A percentile compares a stretch with the other conserved stretches of the same genome.
Evolutionary conservation across 2,113 vertebrate species (phyloP).

Genomic region (Heterocephalus glaber): DNA sequence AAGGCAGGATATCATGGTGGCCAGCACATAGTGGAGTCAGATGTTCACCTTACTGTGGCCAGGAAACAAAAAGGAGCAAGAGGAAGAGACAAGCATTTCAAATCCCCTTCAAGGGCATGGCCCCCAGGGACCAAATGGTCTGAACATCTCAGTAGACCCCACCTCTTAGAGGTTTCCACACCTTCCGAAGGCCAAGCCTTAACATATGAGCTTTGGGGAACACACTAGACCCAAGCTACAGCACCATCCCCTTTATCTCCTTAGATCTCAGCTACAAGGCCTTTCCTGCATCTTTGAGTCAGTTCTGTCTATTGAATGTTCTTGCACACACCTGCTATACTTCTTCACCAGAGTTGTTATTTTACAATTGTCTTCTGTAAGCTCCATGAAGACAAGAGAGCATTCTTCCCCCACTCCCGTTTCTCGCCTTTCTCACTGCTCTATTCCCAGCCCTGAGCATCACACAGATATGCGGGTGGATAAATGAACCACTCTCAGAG

Average conservation of each 20-base stretch:
- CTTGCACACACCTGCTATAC: background rate
- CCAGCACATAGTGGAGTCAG: background rate
- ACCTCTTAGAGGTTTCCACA: too few relatives aligned
- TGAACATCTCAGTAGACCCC: background rate
- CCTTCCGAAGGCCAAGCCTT: background rate
- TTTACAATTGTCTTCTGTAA: background rate
- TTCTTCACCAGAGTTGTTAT: background rate
- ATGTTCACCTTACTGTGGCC: background rate
- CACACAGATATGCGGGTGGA: background rate
- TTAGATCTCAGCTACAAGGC: background rate
- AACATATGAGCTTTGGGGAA: background rate
- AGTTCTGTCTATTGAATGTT: accelerated
- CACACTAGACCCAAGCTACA: background rate
- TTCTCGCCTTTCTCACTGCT: background rate
- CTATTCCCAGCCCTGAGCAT: background rate
- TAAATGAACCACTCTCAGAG: background rate
- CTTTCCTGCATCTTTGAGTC: background rate
- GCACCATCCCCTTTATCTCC: background rate
- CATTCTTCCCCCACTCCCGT: background rate
- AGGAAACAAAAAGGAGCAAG: background rate
- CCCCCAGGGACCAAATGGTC: background rate
- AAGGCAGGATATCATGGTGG: background rate
- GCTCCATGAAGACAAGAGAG: background rate
- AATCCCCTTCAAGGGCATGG: background rate
- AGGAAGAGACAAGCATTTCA: background rate